A percentile compares a stretch with the other conserved stretches of the same genome.
phyloP scores from a whole-genome alignment of 1,140 invertebrate genomes.

The Luehdorfia chinensis region DNA sequence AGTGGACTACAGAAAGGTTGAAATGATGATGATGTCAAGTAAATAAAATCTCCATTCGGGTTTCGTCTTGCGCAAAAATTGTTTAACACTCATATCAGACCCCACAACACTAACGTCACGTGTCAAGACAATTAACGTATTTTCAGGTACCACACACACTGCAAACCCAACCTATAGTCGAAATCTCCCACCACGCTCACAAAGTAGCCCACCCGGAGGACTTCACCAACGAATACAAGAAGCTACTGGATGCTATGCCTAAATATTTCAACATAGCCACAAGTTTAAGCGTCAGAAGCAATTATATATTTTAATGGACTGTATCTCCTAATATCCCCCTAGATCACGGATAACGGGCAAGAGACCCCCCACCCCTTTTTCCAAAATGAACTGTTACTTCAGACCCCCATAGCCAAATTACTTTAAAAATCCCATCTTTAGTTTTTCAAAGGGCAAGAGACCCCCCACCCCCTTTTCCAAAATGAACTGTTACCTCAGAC shows the following conservation, averaged over 20 bases:
- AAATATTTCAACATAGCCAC: constrained; percentile 52
- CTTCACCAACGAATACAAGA: constrained; percentile 35
- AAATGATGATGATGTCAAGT: too few species aligned
- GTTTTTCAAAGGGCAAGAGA: not conserved
- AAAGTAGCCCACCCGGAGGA: constrained; percentile 39
- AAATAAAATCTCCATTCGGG: too few species aligned
- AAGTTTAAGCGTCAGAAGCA: constrained; percentile 36
- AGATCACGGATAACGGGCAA: not conserved
- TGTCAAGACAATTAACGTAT: too few species aligned
- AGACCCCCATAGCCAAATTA: too few species aligned
- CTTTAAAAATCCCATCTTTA: too few species aligned
- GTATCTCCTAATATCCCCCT: not conserved
- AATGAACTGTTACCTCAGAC: too few species aligned
- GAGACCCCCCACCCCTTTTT: not conserved
- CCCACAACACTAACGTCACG: too few species aligned
- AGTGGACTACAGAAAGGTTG: too few species aligned
- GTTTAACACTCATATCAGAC: too few species aligned
- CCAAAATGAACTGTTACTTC: too few species aligned
- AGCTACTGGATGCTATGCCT: constrained; percentile 36
- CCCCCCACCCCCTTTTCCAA: too few species aligned
- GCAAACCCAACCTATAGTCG: constrained; percentile 24
- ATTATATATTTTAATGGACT: constrained; percentile 56
- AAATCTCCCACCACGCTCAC: constrained; percentile 46
- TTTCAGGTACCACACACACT: constrained; percentile 31
- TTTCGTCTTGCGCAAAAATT: too few species aligned